Conservation (phyloP, 2,888 invertebrate species). For the Cynaeus angustus region DNA sequence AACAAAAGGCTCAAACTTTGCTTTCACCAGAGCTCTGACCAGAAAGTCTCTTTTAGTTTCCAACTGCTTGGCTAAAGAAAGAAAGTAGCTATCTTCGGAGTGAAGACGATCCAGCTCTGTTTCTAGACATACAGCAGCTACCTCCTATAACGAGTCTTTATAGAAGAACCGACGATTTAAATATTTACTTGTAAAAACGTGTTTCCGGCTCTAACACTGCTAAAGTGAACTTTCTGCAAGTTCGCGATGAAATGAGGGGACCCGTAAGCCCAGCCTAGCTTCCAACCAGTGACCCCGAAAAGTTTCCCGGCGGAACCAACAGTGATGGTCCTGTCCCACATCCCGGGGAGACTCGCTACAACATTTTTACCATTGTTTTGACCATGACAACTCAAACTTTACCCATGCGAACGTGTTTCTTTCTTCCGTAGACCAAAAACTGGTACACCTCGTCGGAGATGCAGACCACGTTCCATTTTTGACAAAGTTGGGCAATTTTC, state of each 20-base stretch:
- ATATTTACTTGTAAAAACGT: conserved; percentile 87
- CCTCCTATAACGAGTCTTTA: neutral
- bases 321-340: conserved; percentile 9
- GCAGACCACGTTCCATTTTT: conserved; percentile 93
- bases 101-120: conserved; percentile 82
- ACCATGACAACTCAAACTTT: conserved; percentile 85
- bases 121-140: conserved; percentile 89
- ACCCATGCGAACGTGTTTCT: conserved; percentile 94
- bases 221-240: conserved; percentile 93
- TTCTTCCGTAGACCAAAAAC: conserved; percentile 92
- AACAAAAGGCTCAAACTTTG: conserved; percentile 91
- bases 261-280: conserved; percentile 96
- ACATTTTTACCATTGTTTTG: conserved; percentile 77
- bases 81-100: conserved; percentile 88
- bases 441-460: conserved; percentile 99
- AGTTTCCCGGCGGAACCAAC: conserved; percentile 83
- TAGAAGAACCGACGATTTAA: too few relatives aligned
- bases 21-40: conserved; percentile 81
- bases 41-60: conserved; percentile 86
- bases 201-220: conserved; percentile 91
- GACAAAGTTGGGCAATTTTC: conserved; percentile 89
- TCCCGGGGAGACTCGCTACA: conserved; percentile 78
- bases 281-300: conserved; percentile 98
- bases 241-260: conserved; percentile 87
- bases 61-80: conserved; percentile 83